A percentile compares a stretch with the other conserved stretches of the same genome.
These are phyloP conservation scores for Arctopsyche grandis DNA, from an alignment of 1,140 invertebrate genomes.

Conservation along the genomic window DNA sequence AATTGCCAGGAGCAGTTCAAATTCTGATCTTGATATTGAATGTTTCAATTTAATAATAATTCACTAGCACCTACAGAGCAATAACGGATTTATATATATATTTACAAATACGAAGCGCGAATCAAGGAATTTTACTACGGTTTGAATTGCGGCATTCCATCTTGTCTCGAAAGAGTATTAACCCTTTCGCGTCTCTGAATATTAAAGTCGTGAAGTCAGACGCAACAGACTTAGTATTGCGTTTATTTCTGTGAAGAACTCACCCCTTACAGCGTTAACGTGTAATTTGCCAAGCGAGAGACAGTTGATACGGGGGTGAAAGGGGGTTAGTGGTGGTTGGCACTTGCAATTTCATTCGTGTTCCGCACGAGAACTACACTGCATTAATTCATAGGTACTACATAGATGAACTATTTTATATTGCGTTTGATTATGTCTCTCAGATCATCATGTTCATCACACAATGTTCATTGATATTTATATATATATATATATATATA, in stretches of 20 bases:
- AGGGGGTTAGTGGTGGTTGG: not conserved
- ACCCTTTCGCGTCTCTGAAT: not conserved
- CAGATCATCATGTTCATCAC: too few species aligned
- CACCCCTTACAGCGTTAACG: not conserved
- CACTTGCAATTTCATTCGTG: slow-evolving; percentile 22
- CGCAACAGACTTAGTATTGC: not conserved
- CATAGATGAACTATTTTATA: slow-evolving; percentile 24
- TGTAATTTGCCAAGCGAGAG: slow-evolving; percentile 3
- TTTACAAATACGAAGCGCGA: not conserved
- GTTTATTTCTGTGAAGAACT: not conserved
- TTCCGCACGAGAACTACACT: not conserved
- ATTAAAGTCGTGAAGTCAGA: not conserved
- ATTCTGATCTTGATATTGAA: not conserved
- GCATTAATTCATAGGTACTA: slow-evolving; percentile 13
- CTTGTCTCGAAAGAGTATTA: not conserved
- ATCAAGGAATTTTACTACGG: not conserved
- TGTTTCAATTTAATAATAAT: not conserved
- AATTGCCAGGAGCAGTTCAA: not conserved
- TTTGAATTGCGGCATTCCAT: not conserved
- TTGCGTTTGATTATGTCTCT: not conserved
- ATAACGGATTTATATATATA: not conserved
- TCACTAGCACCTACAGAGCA: not conserved
- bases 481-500: too few species aligned
- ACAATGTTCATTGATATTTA: too few species aligned
- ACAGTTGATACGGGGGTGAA: not conserved